Percentiles rank a stretch among this genome's conserved stretches.
These are phyloP conservation scores for Alloplasta piceator DNA, from an alignment of 2,888 invertebrate genomes.

Conservation along the genomic window DNA sequence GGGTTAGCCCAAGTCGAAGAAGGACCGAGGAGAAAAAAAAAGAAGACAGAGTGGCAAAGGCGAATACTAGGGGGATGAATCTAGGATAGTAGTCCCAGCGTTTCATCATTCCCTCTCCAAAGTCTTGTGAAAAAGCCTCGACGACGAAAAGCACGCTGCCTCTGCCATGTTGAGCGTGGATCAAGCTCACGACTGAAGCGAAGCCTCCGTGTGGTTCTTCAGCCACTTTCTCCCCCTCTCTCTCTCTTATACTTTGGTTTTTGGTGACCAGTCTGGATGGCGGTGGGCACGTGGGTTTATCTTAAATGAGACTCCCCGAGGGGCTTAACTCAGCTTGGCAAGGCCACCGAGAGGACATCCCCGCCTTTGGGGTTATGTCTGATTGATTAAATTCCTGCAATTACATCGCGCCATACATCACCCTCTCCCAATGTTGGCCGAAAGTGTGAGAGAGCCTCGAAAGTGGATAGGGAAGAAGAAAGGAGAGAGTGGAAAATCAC, in stretches of 20 bases:
- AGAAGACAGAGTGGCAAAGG: slow-evolving; percentile 30
- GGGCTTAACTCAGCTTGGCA: slow-evolving; percentile 76
- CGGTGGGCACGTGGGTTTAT: slow-evolving; percentile 70
- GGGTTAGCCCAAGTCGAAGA: slow-evolving; percentile 28
- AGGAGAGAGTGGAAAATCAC: slow-evolving; percentile 23
- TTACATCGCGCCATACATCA: slow-evolving; percentile 80
- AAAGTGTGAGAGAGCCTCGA: slow-evolving; percentile 2
- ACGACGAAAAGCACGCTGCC: slow-evolving; percentile 54
- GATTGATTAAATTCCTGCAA: slow-evolving; percentile 82
- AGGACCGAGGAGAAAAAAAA: slow-evolving; percentile 54
- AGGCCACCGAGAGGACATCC: slow-evolving; percentile 59
- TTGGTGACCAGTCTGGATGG: slow-evolving; percentile 26
- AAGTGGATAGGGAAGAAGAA: slow-evolving; percentile 26
- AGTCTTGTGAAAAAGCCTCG: slow-evolving; percentile 28
- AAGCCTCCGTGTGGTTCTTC: slow-evolving; percentile 28
- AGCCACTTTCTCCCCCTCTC: slow-evolving; percentile 59
- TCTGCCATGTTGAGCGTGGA: slow-evolving; percentile 49
- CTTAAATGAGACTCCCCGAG: slow-evolving; percentile 77
- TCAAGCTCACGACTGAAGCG: slow-evolving; percentile 32
- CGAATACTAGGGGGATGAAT: slow-evolving; percentile 64
- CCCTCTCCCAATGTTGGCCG: slow-evolving; percentile 45
- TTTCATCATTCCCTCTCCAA: slow-evolving; percentile 73
- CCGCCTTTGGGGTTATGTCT: slow-evolving; percentile 73
- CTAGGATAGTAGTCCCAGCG: slow-evolving; percentile 75
- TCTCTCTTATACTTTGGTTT: slow-evolving; percentile 41